These are phyloP conservation scores for Mormyrops attenuatus DNA, from an alignment of 2,797 vertebrate genomes.

Conservation along the genomic window DNA sequence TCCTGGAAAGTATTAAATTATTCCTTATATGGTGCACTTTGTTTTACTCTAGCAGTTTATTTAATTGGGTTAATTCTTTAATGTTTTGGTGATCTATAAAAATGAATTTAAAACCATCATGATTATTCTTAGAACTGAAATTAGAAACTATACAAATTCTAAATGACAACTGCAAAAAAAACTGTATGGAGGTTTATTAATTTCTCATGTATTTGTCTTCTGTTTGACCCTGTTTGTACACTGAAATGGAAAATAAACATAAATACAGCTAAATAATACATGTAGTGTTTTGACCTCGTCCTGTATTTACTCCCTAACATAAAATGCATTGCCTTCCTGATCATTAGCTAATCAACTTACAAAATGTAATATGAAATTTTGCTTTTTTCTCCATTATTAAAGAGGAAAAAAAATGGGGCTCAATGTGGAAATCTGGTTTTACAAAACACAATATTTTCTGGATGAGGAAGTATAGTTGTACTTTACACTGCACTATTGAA, in stretches of 20 bases:
- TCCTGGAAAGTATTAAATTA: neutral
- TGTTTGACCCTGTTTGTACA: neutral
- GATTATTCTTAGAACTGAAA: neutral
- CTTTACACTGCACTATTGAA: neutral
- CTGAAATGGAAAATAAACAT: neutral
- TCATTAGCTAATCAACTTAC: neutral
- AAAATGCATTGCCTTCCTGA: neutral
- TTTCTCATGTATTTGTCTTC: neutral
- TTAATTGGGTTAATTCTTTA: neutral
- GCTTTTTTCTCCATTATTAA: neutral
- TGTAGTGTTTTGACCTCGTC: neutral
- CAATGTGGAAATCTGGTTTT: neutral
- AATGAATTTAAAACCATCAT: neutral
- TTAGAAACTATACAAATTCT: neutral
- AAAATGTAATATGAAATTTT: neutral
- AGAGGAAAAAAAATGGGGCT: neutral
- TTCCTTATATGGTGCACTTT: neutral
- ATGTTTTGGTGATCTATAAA: neutral
- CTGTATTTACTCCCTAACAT: neutral
- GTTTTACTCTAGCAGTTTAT: neutral
- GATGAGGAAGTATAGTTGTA: neutral
- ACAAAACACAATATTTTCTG: neutral
- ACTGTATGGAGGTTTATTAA: neutral
- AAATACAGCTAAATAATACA: neutral
- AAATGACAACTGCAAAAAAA: neutral